These are phyloP conservation scores for Dromiciops gliroides DNA, from an alignment of 2,113 vertebrate genomes.

Conservation along the genomic window DNA sequence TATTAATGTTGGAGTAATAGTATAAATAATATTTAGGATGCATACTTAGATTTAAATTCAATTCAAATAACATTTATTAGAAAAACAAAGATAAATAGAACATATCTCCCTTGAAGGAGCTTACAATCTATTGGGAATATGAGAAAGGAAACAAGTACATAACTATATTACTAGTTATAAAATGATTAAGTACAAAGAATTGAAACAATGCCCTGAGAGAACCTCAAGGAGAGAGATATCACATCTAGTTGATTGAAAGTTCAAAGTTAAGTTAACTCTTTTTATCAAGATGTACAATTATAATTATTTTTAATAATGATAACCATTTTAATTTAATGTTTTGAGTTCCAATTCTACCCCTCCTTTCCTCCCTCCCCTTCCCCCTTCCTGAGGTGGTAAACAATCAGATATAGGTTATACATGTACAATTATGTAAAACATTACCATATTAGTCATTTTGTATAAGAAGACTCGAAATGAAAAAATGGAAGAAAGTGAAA, in stretches of 20 bases:
- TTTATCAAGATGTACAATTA: no score
- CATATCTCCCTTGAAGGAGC: not conserved
- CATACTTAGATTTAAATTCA: not conserved
- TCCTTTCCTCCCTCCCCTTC: no score
- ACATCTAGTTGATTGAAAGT: not conserved
- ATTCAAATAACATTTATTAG: not conserved
- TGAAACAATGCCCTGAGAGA: not conserved
- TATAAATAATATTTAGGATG: not conserved
- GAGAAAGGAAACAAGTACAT: not conserved
- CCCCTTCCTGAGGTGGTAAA: no score
- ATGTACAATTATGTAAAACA: no score
- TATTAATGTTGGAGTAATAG: not conserved
- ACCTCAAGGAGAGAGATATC: not conserved
- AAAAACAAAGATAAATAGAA: not conserved
- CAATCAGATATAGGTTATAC: no score
- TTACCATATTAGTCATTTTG: no score
- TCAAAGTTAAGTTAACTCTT: not conserved
- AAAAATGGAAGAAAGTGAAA: no score
- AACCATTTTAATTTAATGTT: no score
- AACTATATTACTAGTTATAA: not conserved
- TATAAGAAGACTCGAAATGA: no score
- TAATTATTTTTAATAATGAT: no score
- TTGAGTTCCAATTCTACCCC: no score
- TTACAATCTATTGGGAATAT: not conserved
- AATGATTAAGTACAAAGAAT: not conserved